Conservation (phyloP, 2,797 vertebrate species). For the Galagoides demidoff region DNA sequence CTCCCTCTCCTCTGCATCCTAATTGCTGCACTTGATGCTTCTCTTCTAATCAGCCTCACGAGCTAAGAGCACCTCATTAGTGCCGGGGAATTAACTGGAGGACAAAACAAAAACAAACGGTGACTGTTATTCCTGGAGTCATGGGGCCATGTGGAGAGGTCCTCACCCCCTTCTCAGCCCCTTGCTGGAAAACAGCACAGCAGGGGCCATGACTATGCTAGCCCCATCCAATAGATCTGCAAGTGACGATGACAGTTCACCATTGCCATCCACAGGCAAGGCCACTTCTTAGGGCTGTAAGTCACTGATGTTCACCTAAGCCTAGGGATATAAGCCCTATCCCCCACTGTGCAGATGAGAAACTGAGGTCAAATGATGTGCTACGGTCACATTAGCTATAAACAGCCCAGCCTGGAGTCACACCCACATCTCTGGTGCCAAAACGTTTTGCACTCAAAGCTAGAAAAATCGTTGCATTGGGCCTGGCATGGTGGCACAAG, state of each 20-base stretch:
- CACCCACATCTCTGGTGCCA: no score
- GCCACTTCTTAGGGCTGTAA: not conserved
- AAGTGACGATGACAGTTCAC: no score
- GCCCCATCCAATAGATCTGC: not conserved
- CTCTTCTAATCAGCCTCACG: constrained; percentile 57
- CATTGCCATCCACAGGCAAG: no score
- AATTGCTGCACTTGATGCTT: constrained; percentile 55
- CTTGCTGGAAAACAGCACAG: rapidly evolving
- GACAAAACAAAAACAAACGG: not conserved
- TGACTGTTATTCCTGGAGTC: not conserved
- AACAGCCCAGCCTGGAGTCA: not conserved
- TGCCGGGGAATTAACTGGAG: not conserved
- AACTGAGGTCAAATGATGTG: not conserved
- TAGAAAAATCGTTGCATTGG: not conserved
- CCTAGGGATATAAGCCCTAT: not conserved
- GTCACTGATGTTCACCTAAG: not conserved
- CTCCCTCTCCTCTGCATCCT: not conserved
- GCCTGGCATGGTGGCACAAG: no score
- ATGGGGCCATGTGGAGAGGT: rapidly evolving
- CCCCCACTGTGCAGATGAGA: not conserved
- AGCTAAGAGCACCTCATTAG: constrained; percentile 12
- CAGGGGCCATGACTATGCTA: rapidly evolving
- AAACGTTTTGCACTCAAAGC: rapidly evolving
- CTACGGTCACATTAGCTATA: not conserved
- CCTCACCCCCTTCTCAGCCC: not conserved